These are phyloP conservation scores for Oscarella lobularis DNA, from an alignment of 37 sponge, comb jelly and placozoan species.

Conservation along the genomic window DNA sequence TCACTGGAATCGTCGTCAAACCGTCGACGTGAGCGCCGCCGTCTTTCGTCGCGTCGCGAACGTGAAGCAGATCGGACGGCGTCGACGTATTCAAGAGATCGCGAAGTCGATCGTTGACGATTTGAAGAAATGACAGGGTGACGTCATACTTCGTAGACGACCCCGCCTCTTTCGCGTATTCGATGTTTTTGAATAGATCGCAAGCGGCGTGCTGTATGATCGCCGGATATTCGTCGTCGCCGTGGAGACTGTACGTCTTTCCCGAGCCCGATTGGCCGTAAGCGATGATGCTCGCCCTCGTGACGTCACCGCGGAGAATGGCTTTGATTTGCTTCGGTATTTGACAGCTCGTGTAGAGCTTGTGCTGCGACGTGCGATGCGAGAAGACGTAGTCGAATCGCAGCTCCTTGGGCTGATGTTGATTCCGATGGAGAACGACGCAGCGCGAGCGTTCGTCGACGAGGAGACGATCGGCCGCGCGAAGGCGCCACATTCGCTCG, in stretches of 20 bases:
- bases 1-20: not conserved
- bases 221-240: not conserved
- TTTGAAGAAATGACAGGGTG: not conserved
- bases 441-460: not conserved
- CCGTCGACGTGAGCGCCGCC: not conserved
- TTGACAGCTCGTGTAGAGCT: not conserved
- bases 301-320: not conserved
- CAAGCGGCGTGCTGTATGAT: not conserved
- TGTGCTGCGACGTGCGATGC: not conserved
- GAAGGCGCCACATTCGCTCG: not conserved
- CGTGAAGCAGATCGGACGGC: not conserved
- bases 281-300: not conserved
- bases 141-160: not conserved
- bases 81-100: not conserved
- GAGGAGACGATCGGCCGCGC: not conserved
- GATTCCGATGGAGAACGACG: not conserved
- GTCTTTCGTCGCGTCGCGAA: constrained; percentile 1
- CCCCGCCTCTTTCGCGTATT: not conserved
- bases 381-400: not conserved
- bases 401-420: not conserved
- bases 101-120: not conserved
- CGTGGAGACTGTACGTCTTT: constrained; percentile 2
- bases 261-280: constrained; percentile 3
- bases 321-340: not conserved
- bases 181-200: not conserved